Conservation (phyloP, 1,140 invertebrate species). For the Pectinophora gossypiella region DNA sequence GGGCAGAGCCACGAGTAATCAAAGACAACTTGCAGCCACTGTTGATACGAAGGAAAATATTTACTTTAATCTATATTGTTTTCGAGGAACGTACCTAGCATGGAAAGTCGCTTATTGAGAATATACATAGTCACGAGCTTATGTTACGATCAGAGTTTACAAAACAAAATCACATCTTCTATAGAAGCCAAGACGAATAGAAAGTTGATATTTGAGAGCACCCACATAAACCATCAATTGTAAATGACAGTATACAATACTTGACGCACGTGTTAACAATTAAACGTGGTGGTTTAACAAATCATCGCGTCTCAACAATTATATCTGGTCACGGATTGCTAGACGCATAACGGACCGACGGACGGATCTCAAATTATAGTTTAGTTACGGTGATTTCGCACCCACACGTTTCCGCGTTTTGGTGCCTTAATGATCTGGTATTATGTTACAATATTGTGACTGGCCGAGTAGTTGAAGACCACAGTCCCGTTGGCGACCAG, state of each 20-base stretch:
- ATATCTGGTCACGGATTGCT: slow-evolving; percentile 58
- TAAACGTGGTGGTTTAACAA: slow-evolving; percentile 55
- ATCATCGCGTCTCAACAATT: slow-evolving; percentile 57
- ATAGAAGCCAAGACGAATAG: no score
- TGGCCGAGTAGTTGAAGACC: no score
- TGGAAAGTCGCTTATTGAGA: no score
- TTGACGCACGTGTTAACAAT: slow-evolving; percentile 67
- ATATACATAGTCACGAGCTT: no score
- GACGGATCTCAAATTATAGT: slow-evolving; percentile 69
- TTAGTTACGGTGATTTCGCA: slow-evolving; percentile 70
- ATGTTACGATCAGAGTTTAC: no score
- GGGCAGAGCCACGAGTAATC: no score
- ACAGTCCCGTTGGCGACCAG: slow-evolving; percentile 37
- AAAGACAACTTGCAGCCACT: no score
- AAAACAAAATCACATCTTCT: no score
- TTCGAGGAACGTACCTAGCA: no score
- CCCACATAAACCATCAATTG: slow-evolving; percentile 28
- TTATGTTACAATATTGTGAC: slow-evolving; percentile 69
- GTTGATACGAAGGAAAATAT: no score
- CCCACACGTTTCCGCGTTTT: slow-evolving; percentile 70
- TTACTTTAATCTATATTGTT: no score
- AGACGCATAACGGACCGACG: slow-evolving; percentile 53
- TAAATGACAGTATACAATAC: slow-evolving; percentile 1
- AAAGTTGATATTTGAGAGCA: slow-evolving; percentile 37
- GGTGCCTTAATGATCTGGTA: slow-evolving; percentile 67